Base-by-base conservation (phyloP, 1,140 invertebrate genomes). In the Aleiodes sp. region DNA sequence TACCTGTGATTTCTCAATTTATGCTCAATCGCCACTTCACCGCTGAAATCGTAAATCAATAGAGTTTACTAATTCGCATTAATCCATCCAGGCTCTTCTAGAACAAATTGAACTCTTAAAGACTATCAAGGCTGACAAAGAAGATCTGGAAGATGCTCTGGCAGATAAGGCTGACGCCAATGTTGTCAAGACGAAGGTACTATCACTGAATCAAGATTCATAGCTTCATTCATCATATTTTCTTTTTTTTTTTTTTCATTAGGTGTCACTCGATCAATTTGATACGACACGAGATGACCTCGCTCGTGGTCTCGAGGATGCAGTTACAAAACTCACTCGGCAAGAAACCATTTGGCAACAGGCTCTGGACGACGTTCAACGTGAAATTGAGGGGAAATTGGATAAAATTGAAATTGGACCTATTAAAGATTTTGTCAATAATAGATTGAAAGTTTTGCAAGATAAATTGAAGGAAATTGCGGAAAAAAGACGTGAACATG, bases 111-210 rank as follows among this genome's bases (percentile, higher is more conserved):
- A 89, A 70, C 39, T 88, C 19, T 52, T 90, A 35, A 89, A 88
- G 73, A 85, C 77, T 1, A 60, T 78, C 0, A 91, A 93, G 82
- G 87, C 91, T 16, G 88, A 93, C 72, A 88, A 90, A 66, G 88
- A 89, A 73, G 90, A 91, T 73, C 83, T 93, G 70, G 88, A 91
- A 56, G 89, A 92, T 60, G 88, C 90, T 1, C 82, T 93, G 68
- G 90, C 91, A 0, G 90, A 91, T 19, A 93, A 93, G 82, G 92
- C 91, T 0, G 92, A 93, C 76, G 82, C 90, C 43, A 85, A 87
- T 1, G 82, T 88, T 65, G 81, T 93, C 46, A 89, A 91, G 21
- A 87, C 89, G 2, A 93, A 93, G 75, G 81, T 81, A 46, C 8
- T 7, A 31, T n/a, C n/a, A n/a, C n/a, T n/a, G n/a, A n/a, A n/a